Base-by-base conservation (phyloP, 64 coral and sea anemone genomes). In the Montipora efflorescens region DNA sequence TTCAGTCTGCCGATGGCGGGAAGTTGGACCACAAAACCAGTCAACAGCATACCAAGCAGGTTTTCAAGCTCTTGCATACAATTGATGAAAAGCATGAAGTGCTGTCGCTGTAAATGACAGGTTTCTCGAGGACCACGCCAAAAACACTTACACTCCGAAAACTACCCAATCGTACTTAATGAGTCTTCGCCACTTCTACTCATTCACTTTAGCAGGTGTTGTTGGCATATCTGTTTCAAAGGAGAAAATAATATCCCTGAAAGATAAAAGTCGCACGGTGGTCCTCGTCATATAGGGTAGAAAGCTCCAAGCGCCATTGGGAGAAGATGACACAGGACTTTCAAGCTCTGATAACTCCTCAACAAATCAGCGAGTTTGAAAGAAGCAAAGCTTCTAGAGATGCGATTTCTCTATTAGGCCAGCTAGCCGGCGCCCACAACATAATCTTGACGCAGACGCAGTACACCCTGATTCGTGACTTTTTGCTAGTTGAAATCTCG, bases 301-400 rank as follows among this genome's bases (percentile, higher is more conserved):
- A 79, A 9, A 51, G 51, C 67, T 21, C 59, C 90, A 74, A 73
- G 67, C 78, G 90, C 45, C 90, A 92, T 49, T 83, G 79, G 90
- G 79, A 92, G 48, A 92, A 83, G 53, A 92, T 83, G 90, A 47
- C 83, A 22, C 48, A 92, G 81, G 90, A 91, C 50, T 75, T 91
- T 21, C 43, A 83, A 15, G 51, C 45, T 50, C 25, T 84, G 44
- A 70, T 92, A 19, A 82, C 90, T 82, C 90, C 90, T 43, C 66
- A 92, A 58, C 66, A 82, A 70, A 82, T 83, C 70, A 92, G 57
- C 70, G 3, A 25, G 48, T 92, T 83, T 74, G 61, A 91, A 92
- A 82, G 28, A 68, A 87, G 91, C 43, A 44, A 66, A 76, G 91
- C 91, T 79, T 74, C 83, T 79, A 93, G 91, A 64, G 61, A 79